These are phyloP conservation scores for Luperina nickerlii DNA, from an alignment of 2,888 invertebrate genomes.

Conservation along the genomic window DNA sequence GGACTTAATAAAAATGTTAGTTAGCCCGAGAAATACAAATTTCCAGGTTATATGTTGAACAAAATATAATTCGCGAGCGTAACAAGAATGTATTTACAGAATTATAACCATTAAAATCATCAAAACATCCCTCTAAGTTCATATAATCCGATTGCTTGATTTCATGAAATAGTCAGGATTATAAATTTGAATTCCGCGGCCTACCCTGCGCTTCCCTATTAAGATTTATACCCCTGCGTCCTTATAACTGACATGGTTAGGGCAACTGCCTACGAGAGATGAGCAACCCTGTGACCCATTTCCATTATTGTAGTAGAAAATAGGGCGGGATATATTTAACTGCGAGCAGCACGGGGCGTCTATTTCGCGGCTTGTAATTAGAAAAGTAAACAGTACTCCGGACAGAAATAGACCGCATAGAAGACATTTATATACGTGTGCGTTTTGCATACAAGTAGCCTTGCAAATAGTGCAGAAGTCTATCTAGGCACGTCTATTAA, in stretches of 20 bases:
- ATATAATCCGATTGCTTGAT: neutral
- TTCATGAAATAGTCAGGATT: neutral
- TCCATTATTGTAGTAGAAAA: conserved; percentile 83
- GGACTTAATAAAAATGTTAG: neutral
- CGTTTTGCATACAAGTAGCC: conserved; percentile 60
- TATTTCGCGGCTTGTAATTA: conserved; percentile 84
- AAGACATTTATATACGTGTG: conserved; percentile 62
- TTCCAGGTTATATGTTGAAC: neutral
- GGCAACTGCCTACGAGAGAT: conserved; percentile 44
- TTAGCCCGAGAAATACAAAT: neutral
- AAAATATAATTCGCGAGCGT: neutral
- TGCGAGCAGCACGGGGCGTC: conserved; percentile 79
- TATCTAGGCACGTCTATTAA: conserved; percentile 27
- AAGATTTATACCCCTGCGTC: neutral
- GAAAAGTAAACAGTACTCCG: conserved; percentile 82
- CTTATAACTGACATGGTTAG: conserved; percentile 15
- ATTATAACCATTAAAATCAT: neutral
- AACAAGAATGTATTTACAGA: neutral
- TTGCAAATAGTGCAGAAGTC: conserved; percentile 49
- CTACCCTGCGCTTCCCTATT: no score
- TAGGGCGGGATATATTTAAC: conserved; percentile 85
- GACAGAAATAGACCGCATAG: conserved; percentile 77
- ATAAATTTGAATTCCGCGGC: neutral
- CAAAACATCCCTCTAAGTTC: neutral
- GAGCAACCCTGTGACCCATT: conserved; percentile 82